Evolutionary conservation across 2,888 invertebrate species (phyloP).

Genomic region (Acrobasis consociella): DNA sequence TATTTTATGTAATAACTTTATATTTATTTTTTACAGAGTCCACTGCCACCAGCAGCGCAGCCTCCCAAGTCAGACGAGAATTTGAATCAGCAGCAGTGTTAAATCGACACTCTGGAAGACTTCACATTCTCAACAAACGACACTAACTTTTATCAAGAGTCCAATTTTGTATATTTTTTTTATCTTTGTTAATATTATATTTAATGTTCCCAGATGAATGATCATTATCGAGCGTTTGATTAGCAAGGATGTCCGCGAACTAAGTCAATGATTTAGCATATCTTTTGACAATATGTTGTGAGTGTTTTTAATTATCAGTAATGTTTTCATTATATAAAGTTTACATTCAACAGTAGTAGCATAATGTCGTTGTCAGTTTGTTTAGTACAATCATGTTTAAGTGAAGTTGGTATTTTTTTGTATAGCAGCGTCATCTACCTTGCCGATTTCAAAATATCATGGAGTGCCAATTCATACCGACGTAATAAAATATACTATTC

Average conservation of each 20-base stretch:
- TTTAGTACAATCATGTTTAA: constrained; percentile 30
- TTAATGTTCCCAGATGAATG: constrained; percentile 49
- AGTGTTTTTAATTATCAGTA: constrained; percentile 37
- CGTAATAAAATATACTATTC: neutral
- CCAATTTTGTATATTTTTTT: constrained; percentile 44
- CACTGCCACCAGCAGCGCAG: constrained; percentile 84
- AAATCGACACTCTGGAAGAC: constrained; percentile 46
- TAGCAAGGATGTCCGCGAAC: constrained; percentile 31
- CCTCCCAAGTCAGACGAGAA: constrained; percentile 88
- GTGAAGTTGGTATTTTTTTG: neutral
- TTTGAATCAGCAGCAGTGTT: constrained; percentile 87
- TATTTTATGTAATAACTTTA: constrained; percentile 24
- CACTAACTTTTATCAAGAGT: constrained; percentile 57
- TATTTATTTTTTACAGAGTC: constrained; percentile 82
- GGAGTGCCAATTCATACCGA: constrained; percentile 55
- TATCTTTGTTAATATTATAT: constrained; percentile 54
- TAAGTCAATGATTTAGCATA: constrained; percentile 61
- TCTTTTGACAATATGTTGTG: constrained; percentile 56
- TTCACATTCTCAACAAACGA: constrained; percentile 42
- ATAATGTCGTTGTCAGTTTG: constrained; percentile 37
- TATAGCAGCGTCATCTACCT: neutral
- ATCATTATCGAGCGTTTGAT: constrained; percentile 45
- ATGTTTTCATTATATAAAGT: constrained; percentile 40
- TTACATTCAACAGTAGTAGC: constrained; percentile 41
- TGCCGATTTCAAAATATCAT: constrained; percentile 34